Percentiles rank a stretch among this genome's conserved stretches.
These are phyloP conservation scores for Heliconius hewitsoni DNA, from an alignment of 1,140 invertebrate genomes.

Conservation along the genomic window DNA sequence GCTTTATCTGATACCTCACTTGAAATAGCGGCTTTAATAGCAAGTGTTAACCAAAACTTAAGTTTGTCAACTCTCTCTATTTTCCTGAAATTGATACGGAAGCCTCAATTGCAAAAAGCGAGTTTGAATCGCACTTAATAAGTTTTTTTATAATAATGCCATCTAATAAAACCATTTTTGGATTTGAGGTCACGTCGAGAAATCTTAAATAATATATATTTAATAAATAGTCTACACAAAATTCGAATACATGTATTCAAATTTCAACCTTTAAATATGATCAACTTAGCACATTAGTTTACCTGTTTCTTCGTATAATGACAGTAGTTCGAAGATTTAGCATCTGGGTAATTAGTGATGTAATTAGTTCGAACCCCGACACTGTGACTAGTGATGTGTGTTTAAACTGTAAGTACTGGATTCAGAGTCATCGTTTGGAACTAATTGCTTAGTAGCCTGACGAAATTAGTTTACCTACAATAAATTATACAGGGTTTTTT, in stretches of 20 bases:
- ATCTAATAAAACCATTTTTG: too few species aligned
- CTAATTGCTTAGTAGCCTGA: not conserved
- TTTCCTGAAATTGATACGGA: too few species aligned
- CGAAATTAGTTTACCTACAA: slow-evolving; percentile 1
- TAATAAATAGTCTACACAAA: not conserved
- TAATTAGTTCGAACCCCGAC: slow-evolving; percentile 13
- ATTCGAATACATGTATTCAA: not conserved
- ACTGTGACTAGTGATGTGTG: slow-evolving; percentile 14
- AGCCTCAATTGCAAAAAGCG: too few species aligned
- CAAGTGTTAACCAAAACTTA: too few species aligned
- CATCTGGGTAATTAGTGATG: slow-evolving; percentile 14
- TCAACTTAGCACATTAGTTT: not conserved
- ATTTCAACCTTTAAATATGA: not conserved
- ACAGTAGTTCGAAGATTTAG: slow-evolving; percentile 14
- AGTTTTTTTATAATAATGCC: too few species aligned
- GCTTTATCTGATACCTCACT: too few species aligned
- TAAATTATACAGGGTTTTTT: not conserved
- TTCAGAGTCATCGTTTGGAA: slow-evolving; percentile 12
- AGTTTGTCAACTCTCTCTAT: too few species aligned
- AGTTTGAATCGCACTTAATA: too few species aligned
- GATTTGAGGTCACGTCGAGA: too few species aligned
- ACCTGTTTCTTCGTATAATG: not conserved
- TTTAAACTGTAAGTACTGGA: slow-evolving; percentile 8
- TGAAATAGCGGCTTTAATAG: too few species aligned
- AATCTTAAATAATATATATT: not conserved